These are phyloP conservation scores for Plemyria rubiginata DNA, from an alignment of 2,888 invertebrate genomes.

Conservation along the genomic window DNA sequence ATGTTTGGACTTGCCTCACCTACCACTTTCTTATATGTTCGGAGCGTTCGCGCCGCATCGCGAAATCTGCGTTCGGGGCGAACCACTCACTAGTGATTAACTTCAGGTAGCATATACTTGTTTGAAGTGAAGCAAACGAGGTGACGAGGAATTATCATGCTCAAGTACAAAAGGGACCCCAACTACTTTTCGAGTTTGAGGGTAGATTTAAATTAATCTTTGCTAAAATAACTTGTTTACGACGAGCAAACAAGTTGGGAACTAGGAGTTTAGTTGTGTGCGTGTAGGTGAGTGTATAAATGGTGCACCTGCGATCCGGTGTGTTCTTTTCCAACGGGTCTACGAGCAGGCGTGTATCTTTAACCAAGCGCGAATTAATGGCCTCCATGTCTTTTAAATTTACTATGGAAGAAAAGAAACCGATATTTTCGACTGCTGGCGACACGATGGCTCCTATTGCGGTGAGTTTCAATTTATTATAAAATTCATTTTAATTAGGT, in stretches of 20 bases:
- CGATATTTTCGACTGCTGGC: constrained; percentile 61
- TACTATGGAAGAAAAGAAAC: constrained; percentile 60
- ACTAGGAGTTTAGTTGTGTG: constrained; percentile 34
- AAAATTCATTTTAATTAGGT: background rate
- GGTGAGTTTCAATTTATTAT: constrained; percentile 51
- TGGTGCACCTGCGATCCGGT: constrained; percentile 41
- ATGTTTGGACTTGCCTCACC: no score
- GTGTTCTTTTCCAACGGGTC: constrained; percentile 44
- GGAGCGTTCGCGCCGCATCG: no score
- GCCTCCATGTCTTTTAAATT: constrained; percentile 58
- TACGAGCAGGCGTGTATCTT: constrained; percentile 18
- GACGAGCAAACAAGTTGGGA: constrained; percentile 33
- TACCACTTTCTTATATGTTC: no score
- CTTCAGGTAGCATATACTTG: background rate
- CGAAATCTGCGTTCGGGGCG: no score
- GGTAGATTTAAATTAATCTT: constrained; percentile 41
- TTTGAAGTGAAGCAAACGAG: background rate
- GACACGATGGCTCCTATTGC: constrained; percentile 56
- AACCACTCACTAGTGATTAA: no score
- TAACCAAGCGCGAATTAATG: constrained; percentile 37
- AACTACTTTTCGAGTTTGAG: constrained; percentile 30
- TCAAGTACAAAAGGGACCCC: background rate
- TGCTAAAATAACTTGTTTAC: no score
- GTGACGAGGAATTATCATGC: background rate
- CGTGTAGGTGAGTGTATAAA: constrained; percentile 53